These are phyloP conservation scores for Temnothorax unifasciatus DNA, from an alignment of 2,888 invertebrate species.

Conservation along the genomic window DNA sequence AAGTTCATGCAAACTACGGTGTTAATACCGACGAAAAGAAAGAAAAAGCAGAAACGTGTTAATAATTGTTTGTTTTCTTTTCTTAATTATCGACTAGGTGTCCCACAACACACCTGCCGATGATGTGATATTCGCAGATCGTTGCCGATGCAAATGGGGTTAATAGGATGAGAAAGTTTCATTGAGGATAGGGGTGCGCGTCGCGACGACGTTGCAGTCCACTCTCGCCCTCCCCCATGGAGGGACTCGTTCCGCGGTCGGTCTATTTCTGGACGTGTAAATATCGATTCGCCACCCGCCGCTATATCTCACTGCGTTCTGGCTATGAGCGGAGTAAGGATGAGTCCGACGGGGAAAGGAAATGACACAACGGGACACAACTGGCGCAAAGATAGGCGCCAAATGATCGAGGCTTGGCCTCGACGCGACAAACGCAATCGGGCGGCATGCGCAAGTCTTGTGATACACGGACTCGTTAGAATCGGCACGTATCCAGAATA, in stretches of 20 bases:
- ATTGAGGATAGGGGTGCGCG: constrained; percentile 47
- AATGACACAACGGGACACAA: constrained; percentile 27
- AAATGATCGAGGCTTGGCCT: constrained; percentile 8
- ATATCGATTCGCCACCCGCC: constrained; percentile 80
- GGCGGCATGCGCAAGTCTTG: not conserved
- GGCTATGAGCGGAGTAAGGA: constrained; percentile 36
- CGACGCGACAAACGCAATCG: not conserved
- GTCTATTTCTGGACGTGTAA: constrained; percentile 83
- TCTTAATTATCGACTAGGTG: not conserved
- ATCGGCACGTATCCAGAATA: not conserved
- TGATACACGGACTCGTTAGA: not conserved
- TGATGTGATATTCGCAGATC: not conserved
- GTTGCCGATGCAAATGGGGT: constrained; percentile 30
- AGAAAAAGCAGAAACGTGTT: not conserved
- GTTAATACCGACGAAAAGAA: not conserved
- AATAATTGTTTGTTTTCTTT: not conserved
- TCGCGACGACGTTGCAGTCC: constrained; percentile 62
- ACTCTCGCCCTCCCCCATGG: constrained; percentile 60
- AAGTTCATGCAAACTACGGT: not conserved
- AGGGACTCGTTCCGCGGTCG: constrained; percentile 67
- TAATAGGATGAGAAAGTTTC: constrained; percentile 28
- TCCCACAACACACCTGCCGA: no score
- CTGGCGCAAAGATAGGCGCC: constrained; percentile 33
- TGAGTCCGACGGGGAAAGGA: constrained; percentile 28
- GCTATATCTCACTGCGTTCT: constrained; percentile 7